Evolutionary conservation across 2,113 vertebrate genomes (phyloP), one percentile per base, ranked within the genome.

Genomic region (Fregetta grallaria): DNA sequence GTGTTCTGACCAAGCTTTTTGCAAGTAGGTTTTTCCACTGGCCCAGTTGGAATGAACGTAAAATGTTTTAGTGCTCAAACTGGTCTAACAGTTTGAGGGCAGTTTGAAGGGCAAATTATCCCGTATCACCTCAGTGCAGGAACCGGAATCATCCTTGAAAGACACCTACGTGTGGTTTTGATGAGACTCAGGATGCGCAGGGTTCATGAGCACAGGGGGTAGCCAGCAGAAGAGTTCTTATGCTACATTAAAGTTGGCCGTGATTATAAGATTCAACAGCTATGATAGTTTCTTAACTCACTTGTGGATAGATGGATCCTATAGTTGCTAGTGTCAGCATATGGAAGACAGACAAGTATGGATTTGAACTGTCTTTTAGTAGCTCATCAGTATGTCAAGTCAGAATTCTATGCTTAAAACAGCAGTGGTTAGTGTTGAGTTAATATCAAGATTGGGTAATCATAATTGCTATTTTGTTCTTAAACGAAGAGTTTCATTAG

Each of bases 121-220:
- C 53, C 2, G 1, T 40, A 16, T 42, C 34, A 50, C 7, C 58
- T 72, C 40, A 19, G 0, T 62, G 30, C 19, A 55, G 50, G 42
- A 63, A 23, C 21, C 13, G 1, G 3, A 13, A 63, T 59, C 8
- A 47, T 83, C 19, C 42, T 74, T 63, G 40, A 63, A 85, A 82
- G 40, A 55, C 26, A 58, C 7, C 8, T 23, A 2, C 0, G 0
- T 0, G 0, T 83, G 27, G 7, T 76, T 76, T 83, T 74, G 12
- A 26, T 68, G 58, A 45, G 38, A 23, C 45, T 49, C 4, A 0
- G 34, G 26, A 20, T 32, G 9, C 2, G 1, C 15, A 32, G 49
- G 17, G 29, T 40, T 76, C 38, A 29, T 40, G 7, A 82, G 23
- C 42, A 38, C 7, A 32, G n/a, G 25, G 2, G 5, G 40, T 63